These are phyloP conservation scores for Gymnocypris eckloni DNA, from an alignment of 2,797 vertebrate species.

Conservation along the genomic window DNA sequence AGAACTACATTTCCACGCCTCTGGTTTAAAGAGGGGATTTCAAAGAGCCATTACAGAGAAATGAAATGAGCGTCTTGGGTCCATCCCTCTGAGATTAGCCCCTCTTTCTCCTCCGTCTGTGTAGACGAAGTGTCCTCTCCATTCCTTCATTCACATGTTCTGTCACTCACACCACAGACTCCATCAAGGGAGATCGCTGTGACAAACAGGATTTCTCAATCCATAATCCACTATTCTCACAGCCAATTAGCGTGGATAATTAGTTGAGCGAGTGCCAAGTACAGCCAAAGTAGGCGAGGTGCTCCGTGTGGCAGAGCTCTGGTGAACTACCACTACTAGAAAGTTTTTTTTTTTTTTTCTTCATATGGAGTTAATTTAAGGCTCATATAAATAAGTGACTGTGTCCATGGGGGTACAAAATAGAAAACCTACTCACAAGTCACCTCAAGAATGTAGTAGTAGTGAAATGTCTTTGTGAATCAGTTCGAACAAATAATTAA, in stretches of 20 bases:
- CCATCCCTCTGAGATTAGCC: constrained; percentile 40
- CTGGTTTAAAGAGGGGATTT: constrained; percentile 65
- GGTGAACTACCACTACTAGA: background rate
- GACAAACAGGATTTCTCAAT: constrained; percentile 73
- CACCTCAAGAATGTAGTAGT: background rate
- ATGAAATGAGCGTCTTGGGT: constrained; percentile 63
- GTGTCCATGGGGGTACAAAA: background rate
- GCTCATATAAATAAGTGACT: background rate
- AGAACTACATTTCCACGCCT: constrained; percentile 65
- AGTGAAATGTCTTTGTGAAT: background rate
- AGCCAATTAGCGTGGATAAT: constrained; percentile 76
- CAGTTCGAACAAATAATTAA: no score
- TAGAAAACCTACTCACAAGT: background rate
- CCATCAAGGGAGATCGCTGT: constrained; percentile 68
- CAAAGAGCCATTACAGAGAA: constrained; percentile 66
- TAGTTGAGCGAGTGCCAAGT: constrained; percentile 73
- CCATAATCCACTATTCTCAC: constrained; percentile 67
- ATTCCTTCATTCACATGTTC: constrained; percentile 22
- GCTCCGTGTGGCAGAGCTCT: background rate
- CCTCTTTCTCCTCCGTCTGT: constrained; percentile 18
- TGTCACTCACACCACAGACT: constrained; percentile 57
- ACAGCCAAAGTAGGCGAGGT: constrained; percentile 57
- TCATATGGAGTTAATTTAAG: background rate
- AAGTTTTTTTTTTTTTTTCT: no score
- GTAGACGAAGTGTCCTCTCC: constrained; percentile 1